A percentile compares a stretch with the other conserved stretches of the same genome.
Conservation (phyloP, 1,140 invertebrate genomes). For the Pachypsylla venusta region DNA sequence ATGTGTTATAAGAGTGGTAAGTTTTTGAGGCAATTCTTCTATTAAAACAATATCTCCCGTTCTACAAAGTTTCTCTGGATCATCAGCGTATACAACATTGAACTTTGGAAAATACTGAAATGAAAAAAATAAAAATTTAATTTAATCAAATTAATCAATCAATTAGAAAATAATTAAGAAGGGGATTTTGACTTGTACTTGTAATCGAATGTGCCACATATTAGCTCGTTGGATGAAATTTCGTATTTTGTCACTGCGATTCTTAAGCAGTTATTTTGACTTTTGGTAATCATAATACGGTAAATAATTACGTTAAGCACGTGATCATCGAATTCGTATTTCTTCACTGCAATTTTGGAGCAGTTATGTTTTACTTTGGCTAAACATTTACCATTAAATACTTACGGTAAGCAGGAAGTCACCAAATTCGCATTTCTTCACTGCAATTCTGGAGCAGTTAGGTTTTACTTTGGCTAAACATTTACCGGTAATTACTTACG, state of each 20-base stretch:
- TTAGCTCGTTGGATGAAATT: too few relatives aligned
- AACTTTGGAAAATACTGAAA: conserved; percentile 62
- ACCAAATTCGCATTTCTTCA: conserved; percentile 50
- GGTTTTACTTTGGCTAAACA: conserved; percentile 53
- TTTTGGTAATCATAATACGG: too few relatives aligned
- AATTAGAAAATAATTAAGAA: too few relatives aligned
- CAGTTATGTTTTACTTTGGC: conserved; percentile 54
- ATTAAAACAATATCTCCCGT: conserved; percentile 66
- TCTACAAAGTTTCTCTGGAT: conserved; percentile 60
- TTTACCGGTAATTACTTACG: conserved; percentile 47
- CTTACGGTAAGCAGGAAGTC: conserved; percentile 47
- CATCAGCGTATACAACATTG: conserved; percentile 53
- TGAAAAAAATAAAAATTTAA: conserved; percentile 25
- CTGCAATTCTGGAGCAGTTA: conserved; percentile 54
- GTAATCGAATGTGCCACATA: too few relatives aligned
- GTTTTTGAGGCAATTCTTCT: conserved; percentile 47
- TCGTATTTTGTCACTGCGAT: too few relatives aligned
- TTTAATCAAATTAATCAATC: too few relatives aligned
- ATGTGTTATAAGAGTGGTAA: conserved; percentile 62
- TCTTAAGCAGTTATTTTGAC: too few relatives aligned
- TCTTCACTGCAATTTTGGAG: conserved; percentile 51
- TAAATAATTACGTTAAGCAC: conserved; percentile 47
- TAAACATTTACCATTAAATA: conserved; percentile 49
- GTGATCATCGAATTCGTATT: conserved; percentile 46
- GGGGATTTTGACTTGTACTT: too few relatives aligned